Evolutionary conservation across 2,113 vertebrate species (phyloP), one percentile per base, ranked within the genome.

Genomic region (Indicator maculatus): DNA sequence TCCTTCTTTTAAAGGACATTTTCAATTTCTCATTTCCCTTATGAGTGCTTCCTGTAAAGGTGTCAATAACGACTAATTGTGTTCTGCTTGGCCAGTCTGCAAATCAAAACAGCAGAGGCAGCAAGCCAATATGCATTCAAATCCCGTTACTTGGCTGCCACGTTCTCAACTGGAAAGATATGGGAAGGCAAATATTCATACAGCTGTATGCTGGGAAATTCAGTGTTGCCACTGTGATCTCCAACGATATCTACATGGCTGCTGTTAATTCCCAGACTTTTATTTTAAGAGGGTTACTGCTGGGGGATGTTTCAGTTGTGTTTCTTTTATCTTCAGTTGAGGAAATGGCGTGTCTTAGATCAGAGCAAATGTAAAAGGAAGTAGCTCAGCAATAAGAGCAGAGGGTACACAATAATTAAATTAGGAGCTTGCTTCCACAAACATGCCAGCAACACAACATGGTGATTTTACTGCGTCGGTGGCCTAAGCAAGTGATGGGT

Each of bases 31-130:
- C 74, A 94, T 97, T 95, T 95, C 93, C 89, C 91, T 94, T 92
- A 93, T 45, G 81, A 93, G 47, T 66, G 83, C 83, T 96, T 97
- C 95, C 83, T 93, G 56, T 84, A 94, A 97, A 97, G 94, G 90
- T 90, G 39, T 96, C 96, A 84, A 77, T 95, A 97, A 96, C 88
- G 91, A 95, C 93, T 97, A 95, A 97, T 95, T 97, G 94, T 6
- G 74, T 96, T 97, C 92, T 96, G 96, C 96, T 97, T 96, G 96
- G 94, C 84, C 94, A 82, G 78, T 88, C 91, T 28, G 41, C 86
- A 96, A 97, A 97, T 94, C 96, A 94, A 97, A 97, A 94, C 96
- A 96, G 96, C 93, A 85, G 91, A 96, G 95, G 95, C 86, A 85
- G 60, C 56, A 39, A 41, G 86, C 96, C 96, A 98, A 91, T 61